These are phyloP conservation scores for Sitobion miscanthi DNA, from an alignment of 1,140 invertebrate genomes.

Conservation along the genomic window DNA sequence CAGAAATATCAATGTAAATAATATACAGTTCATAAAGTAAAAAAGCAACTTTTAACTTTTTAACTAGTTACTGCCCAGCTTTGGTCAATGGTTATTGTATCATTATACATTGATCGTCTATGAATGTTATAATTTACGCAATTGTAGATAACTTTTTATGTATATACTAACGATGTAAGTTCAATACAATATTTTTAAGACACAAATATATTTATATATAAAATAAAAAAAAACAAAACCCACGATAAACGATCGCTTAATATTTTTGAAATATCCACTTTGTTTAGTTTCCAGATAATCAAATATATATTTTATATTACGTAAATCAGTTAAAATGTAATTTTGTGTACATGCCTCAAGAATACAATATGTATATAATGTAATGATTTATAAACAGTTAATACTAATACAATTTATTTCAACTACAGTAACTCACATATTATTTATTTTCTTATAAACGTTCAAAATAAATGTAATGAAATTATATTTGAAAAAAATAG, in stretches of 20 bases:
- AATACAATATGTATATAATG: no score
- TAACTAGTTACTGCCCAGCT: no score
- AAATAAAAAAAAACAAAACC: not conserved
- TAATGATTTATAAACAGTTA: not conserved
- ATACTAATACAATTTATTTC: not conserved
- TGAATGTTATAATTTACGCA: not conserved
- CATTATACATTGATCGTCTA: not conserved
- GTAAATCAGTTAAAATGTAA: no score
- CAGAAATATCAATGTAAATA: no score
- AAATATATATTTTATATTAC: no score
- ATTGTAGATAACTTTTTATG: not conserved
- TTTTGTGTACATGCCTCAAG: no score
- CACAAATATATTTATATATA: not conserved
- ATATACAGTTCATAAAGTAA: no score
- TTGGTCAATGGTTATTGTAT: not conserved
- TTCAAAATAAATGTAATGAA: not conserved
- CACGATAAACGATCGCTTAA: no score
- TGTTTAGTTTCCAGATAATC: no score
- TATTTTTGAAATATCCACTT: no score
- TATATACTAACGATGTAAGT: not conserved
- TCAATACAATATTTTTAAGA: not conserved
- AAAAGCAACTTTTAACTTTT: no score
- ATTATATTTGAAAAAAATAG: no score
- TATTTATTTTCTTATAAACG: not conserved
- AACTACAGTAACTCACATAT: not conserved